phyloP scores from a whole-genome alignment of 2,888 invertebrate genomes.

The Conchocele bisecta region DNA sequence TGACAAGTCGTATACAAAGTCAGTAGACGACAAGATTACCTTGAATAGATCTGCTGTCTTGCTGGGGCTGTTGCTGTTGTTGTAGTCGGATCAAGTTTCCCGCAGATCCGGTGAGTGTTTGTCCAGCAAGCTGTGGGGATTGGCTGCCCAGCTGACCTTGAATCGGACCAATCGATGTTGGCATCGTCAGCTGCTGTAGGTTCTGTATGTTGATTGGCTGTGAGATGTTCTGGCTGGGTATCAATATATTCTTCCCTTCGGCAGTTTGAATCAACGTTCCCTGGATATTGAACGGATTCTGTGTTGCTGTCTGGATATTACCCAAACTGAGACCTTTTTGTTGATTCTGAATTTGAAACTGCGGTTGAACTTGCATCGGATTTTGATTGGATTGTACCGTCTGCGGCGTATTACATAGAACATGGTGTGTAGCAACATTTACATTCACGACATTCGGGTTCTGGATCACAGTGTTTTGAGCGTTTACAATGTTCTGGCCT shows the following conservation, averaged over 20 bases:
- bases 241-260: slow-evolving; percentile 73
- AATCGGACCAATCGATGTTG: slow-evolving; percentile 37
- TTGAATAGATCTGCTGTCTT: slow-evolving; percentile 33
- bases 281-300: slow-evolving; percentile 66
- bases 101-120: too few species aligned
- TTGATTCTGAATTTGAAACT: slow-evolving; percentile 32
- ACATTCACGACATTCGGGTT: slow-evolving; percentile 76
- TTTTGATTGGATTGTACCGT: slow-evolving; percentile 27
- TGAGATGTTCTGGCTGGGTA: slow-evolving; percentile 64
- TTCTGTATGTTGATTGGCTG: slow-evolving; percentile 69
- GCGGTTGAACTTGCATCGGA: too few species aligned
- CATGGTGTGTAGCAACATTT: slow-evolving; percentile 69
- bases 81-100: slow-evolving; percentile 51
- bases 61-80: slow-evolving; percentile 17
- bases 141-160: too few species aligned
- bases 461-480: slow-evolving; percentile 75
- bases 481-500: slow-evolving; percentile 65
- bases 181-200: slow-evolving; percentile 59
- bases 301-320: slow-evolving; percentile 49
- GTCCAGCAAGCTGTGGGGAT: too few species aligned
- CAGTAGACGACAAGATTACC: too few species aligned
- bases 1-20: too few species aligned
- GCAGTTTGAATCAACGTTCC: slow-evolving; percentile 75
- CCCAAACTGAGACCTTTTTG: slow-evolving; percentile 41
- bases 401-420: slow-evolving; percentile 62